Conservation (phyloP, 2,797 vertebrate genomes). For the Rhynchotus rufescens region DNA sequence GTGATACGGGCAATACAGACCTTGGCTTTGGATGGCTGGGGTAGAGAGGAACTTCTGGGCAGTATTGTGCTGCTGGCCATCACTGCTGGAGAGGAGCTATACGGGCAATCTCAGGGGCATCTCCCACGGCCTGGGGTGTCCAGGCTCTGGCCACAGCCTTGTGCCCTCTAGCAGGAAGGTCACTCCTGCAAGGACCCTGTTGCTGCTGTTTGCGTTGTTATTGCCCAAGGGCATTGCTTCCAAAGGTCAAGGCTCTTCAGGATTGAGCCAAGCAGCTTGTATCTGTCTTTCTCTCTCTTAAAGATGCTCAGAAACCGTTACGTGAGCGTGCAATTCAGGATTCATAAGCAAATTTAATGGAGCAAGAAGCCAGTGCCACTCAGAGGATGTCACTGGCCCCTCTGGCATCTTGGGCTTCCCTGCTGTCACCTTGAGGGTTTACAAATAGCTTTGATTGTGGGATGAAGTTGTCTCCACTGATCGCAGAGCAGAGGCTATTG, state of each 20-base stretch:
- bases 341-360: background rate
- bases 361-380: background rate
- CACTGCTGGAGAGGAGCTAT: fast-evolving
- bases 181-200: background rate
- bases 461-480: background rate
- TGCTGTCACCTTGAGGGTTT: background rate
- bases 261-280: background rate
- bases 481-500: background rate
- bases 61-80: background rate
- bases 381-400: background rate
- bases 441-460: background rate
- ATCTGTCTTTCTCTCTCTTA: background rate
- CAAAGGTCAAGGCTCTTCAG: background rate
- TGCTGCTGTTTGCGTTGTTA: background rate
- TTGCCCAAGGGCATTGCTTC: background rate
- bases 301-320: background rate
- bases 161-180: background rate
- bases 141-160: background rate
- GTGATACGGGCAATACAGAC: no score
- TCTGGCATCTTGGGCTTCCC: background rate
- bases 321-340: background rate
- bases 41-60: fast-evolving
- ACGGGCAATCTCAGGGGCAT: background rate
- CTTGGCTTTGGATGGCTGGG: background rate
- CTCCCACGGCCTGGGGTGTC: fast-evolving